Evolutionary conservation across 2,113 vertebrate species (phyloP).

Genomic region (Scophthalmus maximus): DNA sequence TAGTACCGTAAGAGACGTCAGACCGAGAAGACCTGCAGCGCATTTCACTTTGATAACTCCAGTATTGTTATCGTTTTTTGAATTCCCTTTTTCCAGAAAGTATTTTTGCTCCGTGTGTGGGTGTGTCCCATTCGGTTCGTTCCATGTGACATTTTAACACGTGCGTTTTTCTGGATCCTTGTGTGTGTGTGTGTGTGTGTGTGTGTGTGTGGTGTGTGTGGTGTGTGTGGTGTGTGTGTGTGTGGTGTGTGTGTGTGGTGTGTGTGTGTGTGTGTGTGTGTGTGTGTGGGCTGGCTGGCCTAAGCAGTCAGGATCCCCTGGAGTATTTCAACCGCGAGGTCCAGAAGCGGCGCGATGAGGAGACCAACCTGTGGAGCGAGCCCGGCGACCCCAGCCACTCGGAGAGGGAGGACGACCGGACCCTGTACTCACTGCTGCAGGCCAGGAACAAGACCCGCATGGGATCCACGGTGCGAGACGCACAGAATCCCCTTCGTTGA

Average conservation of each 20-base stretch:
- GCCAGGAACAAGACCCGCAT: constrained; percentile 79
- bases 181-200: too few species aligned
- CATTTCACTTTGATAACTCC: too few species aligned
- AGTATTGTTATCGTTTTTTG: not conserved
- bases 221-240: too few species aligned
- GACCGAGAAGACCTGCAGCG: too few species aligned
- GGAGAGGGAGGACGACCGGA: constrained; percentile 84
- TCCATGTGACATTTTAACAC: too few species aligned
- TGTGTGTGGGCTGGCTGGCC: not conserved
- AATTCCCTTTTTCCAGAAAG: not conserved
- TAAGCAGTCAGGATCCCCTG: constrained; percentile 79
- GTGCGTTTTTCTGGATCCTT: too few species aligned
- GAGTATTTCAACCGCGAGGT: constrained; percentile 86
- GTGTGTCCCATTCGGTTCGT: not conserved
- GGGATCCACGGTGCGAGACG: constrained; percentile 80
- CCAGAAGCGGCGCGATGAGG: constrained; percentile 84
- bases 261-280: not conserved
- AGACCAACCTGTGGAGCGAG: constrained; percentile 87
- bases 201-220: too few species aligned
- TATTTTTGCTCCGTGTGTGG: not conserved
- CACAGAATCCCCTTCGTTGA: too few species aligned
- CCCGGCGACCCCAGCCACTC: constrained; percentile 85
- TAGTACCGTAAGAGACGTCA: constrained; percentile 75
- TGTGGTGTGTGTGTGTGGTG: too few species aligned
- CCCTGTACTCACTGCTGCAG: constrained; percentile 83